Evolutionary conservation across 2,113 vertebrate species (phyloP).

Genomic region (Atrichornis clamosus): DNA sequence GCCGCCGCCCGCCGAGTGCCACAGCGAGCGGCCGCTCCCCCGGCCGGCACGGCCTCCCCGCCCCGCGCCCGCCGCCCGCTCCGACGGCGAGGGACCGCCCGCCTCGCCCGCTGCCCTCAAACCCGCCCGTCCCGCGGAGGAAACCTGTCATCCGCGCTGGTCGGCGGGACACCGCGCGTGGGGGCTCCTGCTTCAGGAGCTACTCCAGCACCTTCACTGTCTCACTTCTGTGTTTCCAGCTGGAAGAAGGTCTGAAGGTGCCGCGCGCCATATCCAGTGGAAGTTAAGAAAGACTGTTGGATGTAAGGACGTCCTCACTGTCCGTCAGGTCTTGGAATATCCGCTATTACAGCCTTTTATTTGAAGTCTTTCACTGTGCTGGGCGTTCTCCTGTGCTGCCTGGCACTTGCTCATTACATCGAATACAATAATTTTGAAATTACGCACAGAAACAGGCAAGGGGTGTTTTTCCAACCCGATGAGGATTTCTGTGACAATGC

Average conservation of each 20-base stretch:
- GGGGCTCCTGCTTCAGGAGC: fast-evolving
- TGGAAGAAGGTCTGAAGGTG: not conserved
- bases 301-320: fast-evolving
- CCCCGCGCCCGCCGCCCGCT: not conserved
- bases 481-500: not conserved
- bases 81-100: not conserved
- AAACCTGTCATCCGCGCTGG: fast-evolving
- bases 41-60: not conserved
- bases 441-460: not conserved
- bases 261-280: fast-evolving
- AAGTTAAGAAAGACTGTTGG: not conserved
- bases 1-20: not conserved
- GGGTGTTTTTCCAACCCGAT: not conserved
- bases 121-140: not conserved
- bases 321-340: fast-evolving
- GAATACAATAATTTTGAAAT: not conserved
- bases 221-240: fast-evolving
- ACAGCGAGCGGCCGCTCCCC: not conserved
- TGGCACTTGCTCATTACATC: not conserved
- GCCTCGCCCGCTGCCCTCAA: fast-evolving
- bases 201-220: fast-evolving
- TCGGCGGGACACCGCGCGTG: fast-evolving
- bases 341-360: not conserved
- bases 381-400: not conserved
- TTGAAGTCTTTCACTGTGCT: not conserved